Evolutionary conservation across 2,113 vertebrate species (phyloP).

Genomic region (Cromileptes altivelis): DNA sequence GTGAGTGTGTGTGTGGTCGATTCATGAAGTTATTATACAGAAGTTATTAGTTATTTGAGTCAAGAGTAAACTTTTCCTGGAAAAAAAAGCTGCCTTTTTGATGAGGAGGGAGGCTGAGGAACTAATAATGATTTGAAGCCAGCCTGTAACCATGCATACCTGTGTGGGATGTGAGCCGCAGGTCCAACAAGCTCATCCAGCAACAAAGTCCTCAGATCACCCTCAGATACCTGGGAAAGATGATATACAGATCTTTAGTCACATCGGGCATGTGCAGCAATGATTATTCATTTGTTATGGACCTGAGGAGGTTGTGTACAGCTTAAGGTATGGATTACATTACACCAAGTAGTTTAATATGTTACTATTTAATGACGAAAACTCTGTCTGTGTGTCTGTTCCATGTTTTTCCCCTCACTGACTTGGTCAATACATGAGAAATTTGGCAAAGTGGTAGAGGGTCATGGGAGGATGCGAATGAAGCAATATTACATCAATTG

Average conservation of each 20-base stretch:
- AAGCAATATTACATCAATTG: too few relatives aligned
- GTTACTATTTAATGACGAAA: too few relatives aligned
- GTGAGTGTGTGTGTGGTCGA: constrained; percentile 18
- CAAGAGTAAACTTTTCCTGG: constrained; percentile 54
- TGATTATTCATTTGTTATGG: background rate
- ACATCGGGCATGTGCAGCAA: background rate
- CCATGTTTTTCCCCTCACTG: too few relatives aligned
- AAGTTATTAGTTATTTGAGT: constrained; percentile 52
- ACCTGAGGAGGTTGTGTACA: background rate
- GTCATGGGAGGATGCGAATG: too few relatives aligned
- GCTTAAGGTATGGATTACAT: background rate
- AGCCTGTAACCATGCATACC: constrained; percentile 43
- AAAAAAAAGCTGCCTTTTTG: constrained; percentile 13
- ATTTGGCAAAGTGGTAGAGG: too few relatives aligned
- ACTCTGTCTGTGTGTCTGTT: too few relatives aligned
- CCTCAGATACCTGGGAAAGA: constrained; percentile 51
- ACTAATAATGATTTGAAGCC: background rate
- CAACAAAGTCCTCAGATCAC: constrained; percentile 47
- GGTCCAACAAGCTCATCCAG: constrained; percentile 48
- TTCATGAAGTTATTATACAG: constrained; percentile 48
- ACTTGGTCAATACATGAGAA: too few relatives aligned
- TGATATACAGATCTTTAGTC: background rate
- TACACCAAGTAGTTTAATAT: background rate
- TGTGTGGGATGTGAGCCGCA: constrained; percentile 16
- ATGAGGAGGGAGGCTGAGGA: constrained; percentile 12